A percentile compares a stretch with the other conserved stretches of the same genome.
Conservation (phyloP, 2,797 vertebrate genomes). For the Coracias cyanogaster region DNA sequence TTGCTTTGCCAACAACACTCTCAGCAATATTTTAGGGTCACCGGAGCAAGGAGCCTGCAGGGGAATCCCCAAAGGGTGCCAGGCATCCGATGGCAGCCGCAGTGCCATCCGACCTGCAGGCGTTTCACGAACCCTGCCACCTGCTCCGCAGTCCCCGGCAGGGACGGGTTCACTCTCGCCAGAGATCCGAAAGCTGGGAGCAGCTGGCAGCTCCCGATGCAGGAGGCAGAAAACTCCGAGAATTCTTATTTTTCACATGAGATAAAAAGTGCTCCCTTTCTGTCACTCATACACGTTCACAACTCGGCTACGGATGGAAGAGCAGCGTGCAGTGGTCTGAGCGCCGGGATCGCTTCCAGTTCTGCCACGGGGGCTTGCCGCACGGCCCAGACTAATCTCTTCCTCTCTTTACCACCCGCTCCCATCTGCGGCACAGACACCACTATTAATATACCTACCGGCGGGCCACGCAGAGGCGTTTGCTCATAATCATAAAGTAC, state of each 20-base stretch:
- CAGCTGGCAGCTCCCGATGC: conserved; percentile 34
- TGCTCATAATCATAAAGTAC: conserved; percentile 13
- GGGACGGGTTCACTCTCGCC: background rate
- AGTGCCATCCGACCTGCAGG: background rate
- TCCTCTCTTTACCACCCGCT: background rate
- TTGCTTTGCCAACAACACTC: conserved; percentile 5
- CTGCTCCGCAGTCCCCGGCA: background rate
- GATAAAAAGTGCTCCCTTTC: conserved; percentile 17
- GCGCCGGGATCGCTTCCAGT: conserved; percentile 5
- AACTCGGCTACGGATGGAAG: background rate
- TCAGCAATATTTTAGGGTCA: background rate
- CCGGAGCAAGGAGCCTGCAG: background rate
- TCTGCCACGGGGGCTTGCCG: conserved; percentile 3
- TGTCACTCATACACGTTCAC: background rate
- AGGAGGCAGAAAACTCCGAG: background rate
- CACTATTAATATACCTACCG: background rate
- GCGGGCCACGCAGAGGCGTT: background rate
- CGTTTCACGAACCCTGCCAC: background rate
- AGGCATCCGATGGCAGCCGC: background rate
- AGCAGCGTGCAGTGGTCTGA: background rate
- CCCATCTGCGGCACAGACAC: background rate
- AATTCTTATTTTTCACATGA: background rate
- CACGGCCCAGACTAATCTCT: background rate
- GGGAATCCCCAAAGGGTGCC: background rate
- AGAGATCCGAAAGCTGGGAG: background rate